These are phyloP conservation scores for Collichthys lucidus DNA, from an alignment of 2,113 vertebrate species.

Conservation along the genomic window DNA sequence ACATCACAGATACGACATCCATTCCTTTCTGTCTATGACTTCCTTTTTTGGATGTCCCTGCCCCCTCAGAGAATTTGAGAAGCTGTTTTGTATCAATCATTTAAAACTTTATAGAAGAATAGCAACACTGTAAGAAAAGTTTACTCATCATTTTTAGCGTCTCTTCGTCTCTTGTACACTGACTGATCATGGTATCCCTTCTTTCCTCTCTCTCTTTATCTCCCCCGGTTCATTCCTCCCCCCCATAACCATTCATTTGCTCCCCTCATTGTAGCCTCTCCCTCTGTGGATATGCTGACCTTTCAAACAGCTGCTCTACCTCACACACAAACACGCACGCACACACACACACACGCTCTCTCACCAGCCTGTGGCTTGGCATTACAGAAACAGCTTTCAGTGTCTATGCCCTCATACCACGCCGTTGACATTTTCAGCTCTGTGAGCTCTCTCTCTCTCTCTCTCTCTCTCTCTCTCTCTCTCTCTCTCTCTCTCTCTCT, in stretches of 20 bases:
- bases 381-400: slow-evolving; percentile 66
- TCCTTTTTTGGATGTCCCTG: too few species aligned
- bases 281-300: slow-evolving; percentile 66
- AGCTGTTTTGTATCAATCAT: neutral
- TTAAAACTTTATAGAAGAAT: neutral
- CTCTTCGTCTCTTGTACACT: slow-evolving; percentile 7
- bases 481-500: neutral
- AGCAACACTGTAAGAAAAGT: neutral
- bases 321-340: slow-evolving; percentile 20
- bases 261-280: slow-evolving; percentile 30
- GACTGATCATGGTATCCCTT: slow-evolving; percentile 10
- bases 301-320: slow-evolving; percentile 70
- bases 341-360: slow-evolving; percentile 22
- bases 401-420: slow-evolving; percentile 64
- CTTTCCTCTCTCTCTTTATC: neutral
- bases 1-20: too few species aligned
- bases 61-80: neutral
- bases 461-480: neutral
- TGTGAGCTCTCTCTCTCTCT: slow-evolving; percentile 6
- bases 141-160: neutral
- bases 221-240: neutral
- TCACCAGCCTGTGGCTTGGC: slow-evolving; percentile 57
- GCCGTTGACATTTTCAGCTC: slow-evolving; percentile 71
- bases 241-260: slow-evolving; percentile 52
- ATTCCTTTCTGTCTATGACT: too few species aligned